These are phyloP conservation scores for Halichondria panicea DNA, from an alignment of 37 sponge, comb jelly and placozoan species.

Conservation along the genomic window DNA sequence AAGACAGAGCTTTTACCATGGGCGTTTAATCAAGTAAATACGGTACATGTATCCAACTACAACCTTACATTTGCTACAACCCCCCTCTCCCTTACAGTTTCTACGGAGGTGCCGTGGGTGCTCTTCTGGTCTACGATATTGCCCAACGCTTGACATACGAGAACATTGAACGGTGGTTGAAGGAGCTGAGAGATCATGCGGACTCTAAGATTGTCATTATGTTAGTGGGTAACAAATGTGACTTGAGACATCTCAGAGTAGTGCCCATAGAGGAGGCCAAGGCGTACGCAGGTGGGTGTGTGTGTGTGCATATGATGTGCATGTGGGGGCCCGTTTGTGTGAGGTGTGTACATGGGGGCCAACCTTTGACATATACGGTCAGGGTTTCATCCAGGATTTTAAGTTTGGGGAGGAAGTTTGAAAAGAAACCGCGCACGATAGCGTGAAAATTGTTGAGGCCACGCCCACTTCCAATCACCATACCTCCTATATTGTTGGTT, in stretches of 20 bases:
- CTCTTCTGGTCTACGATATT: constrained; percentile 96
- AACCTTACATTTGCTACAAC: too few species aligned
- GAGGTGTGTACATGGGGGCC: background rate
- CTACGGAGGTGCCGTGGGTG: constrained; percentile 98
- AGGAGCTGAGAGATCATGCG: constrained; percentile 95
- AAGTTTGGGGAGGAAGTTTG: too few species aligned
- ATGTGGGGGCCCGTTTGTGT: background rate
- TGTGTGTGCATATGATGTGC: too few species aligned
- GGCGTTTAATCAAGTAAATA: too few species aligned
- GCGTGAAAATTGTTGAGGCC: too few species aligned
- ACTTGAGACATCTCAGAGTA: constrained; percentile 93
- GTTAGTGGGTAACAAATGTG: constrained; percentile 99
- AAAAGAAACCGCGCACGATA: too few species aligned
- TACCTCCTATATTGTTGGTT: too few species aligned
- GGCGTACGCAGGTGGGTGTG: constrained; percentile 82
- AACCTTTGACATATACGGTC: too few species aligned
- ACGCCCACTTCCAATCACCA: too few species aligned
- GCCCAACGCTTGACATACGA: constrained; percentile 97
- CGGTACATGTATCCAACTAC: too few species aligned
- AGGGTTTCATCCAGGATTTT: too few species aligned
- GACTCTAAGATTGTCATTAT: constrained; percentile 98
- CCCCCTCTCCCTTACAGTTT: constrained; percentile 53
- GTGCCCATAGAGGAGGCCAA: constrained; percentile 94
- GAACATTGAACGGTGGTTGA: constrained; percentile 99
- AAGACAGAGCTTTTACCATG: too few species aligned